Percentiles rank a stretch among this genome's conserved stretches.
Conservation (phyloP, 1,140 invertebrate species). For the Propsilocerus akamusi region DNA sequence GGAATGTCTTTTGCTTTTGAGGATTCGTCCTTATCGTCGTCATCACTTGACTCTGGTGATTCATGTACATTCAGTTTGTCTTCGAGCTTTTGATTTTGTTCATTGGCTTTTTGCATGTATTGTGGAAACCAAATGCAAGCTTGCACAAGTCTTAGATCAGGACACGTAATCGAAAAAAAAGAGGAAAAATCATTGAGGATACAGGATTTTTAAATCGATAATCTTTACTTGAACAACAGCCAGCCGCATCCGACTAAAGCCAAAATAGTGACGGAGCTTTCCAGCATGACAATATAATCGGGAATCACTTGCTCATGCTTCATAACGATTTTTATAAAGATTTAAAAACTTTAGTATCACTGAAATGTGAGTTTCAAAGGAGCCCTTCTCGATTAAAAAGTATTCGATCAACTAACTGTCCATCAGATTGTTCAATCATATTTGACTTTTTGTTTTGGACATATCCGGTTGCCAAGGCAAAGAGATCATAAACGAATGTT, state of each 20-base stretch:
- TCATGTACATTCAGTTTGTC: background rate
- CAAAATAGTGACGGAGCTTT: background rate
- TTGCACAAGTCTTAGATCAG: background rate
- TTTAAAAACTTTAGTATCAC: too few species aligned
- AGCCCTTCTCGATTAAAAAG: too few species aligned
- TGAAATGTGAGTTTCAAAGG: too few species aligned
- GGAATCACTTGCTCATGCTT: background rate
- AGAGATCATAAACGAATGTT: too few species aligned
- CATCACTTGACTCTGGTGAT: background rate
- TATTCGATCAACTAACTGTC: too few species aligned
- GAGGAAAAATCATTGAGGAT: background rate
- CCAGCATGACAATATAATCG: background rate
- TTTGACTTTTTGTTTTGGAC: too few species aligned
- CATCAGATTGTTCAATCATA: too few species aligned
- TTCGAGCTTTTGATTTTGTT: background rate
- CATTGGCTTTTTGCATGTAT: background rate
- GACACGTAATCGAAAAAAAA: background rate
- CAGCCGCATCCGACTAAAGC: background rate
- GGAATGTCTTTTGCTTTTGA: background rate
- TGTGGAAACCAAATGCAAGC: background rate
- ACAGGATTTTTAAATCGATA: too few species aligned
- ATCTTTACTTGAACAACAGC: background rate
- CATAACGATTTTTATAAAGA: too few species aligned
- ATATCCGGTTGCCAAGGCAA: too few species aligned
- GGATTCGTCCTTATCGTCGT: background rate